Percentiles rank a stretch among this genome's conserved stretches.
Conservation (phyloP, 2,888 invertebrate genomes). For the Hirtodrosophila duncani region DNA sequence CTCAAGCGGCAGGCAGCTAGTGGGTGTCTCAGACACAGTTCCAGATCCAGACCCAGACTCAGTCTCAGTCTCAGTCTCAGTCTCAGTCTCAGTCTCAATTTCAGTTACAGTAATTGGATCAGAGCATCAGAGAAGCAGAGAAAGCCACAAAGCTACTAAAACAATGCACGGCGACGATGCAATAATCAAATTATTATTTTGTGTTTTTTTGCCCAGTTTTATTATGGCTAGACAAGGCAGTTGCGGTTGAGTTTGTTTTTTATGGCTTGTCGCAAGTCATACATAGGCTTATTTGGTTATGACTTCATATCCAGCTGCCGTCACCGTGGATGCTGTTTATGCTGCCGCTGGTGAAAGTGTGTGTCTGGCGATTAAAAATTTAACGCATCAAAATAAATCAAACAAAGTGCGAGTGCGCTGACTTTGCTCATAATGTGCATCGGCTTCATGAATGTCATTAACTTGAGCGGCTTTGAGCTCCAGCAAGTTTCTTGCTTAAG, state of each 20-base stretch:
- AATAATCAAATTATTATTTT: conserved; percentile 42
- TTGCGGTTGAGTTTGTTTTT: conserved; percentile 21
- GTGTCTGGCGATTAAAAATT: conserved; percentile 32
- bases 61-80: background rate
- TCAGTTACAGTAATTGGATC: conserved; percentile 46
- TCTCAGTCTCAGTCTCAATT: background rate
- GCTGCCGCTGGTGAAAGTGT: conserved; percentile 55
- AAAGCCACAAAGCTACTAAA: conserved; percentile 35
- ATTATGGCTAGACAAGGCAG: conserved; percentile 29
- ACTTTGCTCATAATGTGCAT: conserved; percentile 35
- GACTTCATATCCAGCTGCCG: conserved; percentile 53
- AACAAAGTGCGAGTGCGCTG: conserved; percentile 36
- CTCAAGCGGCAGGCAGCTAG: conserved; percentile 1
- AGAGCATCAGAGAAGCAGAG: conserved; percentile 27
- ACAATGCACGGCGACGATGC: conserved; percentile 18
- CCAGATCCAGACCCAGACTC: background rate
- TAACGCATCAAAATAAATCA: conserved; percentile 57
- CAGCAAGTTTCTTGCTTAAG: conserved; percentile 47
- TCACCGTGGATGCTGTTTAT: too few species aligned
- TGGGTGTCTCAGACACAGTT: conserved; percentile 22
- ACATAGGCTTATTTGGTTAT: conserved; percentile 61
- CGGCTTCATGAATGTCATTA: conserved; percentile 41
- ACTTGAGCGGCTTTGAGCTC: conserved; percentile 10
- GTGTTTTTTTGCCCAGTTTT: conserved; percentile 13
- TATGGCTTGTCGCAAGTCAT: conserved; percentile 21